Evolutionary conservation across 2,797 vertebrate genomes (phyloP).

Genomic region (Antrozous pallidus): DNA sequence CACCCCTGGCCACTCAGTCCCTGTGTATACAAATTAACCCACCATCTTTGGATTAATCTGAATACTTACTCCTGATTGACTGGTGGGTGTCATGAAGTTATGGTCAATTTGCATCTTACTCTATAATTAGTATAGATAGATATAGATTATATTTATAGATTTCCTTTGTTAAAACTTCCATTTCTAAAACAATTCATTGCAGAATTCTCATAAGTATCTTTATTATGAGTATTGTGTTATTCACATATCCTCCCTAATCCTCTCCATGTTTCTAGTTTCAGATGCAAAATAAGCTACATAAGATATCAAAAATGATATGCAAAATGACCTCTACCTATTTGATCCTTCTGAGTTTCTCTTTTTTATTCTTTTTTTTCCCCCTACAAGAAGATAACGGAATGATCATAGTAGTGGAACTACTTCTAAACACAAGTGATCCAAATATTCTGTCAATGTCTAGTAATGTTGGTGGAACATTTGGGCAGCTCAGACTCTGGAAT

Average conservation of each 20-base stretch:
- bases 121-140: too few relatives aligned
- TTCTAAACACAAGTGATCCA: background rate
- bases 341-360: background rate
- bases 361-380: background rate
- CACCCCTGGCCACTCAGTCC: too few relatives aligned
- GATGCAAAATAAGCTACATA: background rate
- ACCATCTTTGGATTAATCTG: too few relatives aligned
- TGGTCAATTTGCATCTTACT: too few relatives aligned
- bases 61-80: too few relatives aligned
- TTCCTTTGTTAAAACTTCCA: background rate
- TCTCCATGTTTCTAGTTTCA: background rate
- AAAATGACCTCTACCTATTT: background rate
- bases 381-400: background rate
- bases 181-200: background rate
- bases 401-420: background rate
- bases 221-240: background rate
- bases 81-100: too few relatives aligned
- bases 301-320: background rate
- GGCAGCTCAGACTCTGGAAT: background rate
- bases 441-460: background rate
- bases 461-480: background rate
- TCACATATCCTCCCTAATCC: fast-evolving
- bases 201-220: background rate
- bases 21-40: too few relatives aligned
- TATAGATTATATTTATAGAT: background rate